Conservation (phyloP, 2,113 vertebrate genomes). For the Thalassoma bifasciatum region DNA sequence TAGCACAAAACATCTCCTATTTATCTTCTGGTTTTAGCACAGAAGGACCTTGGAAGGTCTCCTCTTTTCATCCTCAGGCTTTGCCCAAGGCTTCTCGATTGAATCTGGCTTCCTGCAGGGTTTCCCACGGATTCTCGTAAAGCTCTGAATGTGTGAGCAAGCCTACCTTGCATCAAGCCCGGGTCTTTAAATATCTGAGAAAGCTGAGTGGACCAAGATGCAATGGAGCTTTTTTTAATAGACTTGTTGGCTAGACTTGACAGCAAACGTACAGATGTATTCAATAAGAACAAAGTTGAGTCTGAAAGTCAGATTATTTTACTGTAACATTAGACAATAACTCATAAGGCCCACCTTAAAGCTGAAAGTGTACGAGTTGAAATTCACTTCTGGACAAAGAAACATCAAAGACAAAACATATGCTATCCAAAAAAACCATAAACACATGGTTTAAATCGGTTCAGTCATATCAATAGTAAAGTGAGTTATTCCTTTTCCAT, state of each 20-base stretch:
- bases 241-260: background rate
- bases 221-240: background rate
- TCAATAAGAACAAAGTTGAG: background rate
- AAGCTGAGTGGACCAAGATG: background rate
- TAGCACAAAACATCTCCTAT: slow-evolving; percentile 4
- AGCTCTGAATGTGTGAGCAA: slow-evolving; percentile 2
- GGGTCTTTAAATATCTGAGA: background rate
- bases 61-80: slow-evolving; percentile 37
- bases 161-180: background rate
- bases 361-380: background rate
- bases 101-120: slow-evolving; percentile 34
- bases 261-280: background rate
- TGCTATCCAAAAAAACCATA: background rate
- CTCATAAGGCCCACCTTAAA: background rate
- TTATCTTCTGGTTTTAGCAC: slow-evolving; percentile 28
- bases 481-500: background rate
- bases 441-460: too few species aligned
- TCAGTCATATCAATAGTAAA: background rate
- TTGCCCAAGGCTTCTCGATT: slow-evolving; percentile 31
- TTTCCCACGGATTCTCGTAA: slow-evolving; percentile 25
- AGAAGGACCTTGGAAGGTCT: slow-evolving; percentile 9
- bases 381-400: background rate
- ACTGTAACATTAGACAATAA: background rate
- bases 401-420: background rate
- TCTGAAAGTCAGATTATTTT: background rate